These are phyloP conservation scores for Armadillidium nasatum DNA, from an alignment of 1,140 invertebrate genomes.

Conservation along the genomic window DNA sequence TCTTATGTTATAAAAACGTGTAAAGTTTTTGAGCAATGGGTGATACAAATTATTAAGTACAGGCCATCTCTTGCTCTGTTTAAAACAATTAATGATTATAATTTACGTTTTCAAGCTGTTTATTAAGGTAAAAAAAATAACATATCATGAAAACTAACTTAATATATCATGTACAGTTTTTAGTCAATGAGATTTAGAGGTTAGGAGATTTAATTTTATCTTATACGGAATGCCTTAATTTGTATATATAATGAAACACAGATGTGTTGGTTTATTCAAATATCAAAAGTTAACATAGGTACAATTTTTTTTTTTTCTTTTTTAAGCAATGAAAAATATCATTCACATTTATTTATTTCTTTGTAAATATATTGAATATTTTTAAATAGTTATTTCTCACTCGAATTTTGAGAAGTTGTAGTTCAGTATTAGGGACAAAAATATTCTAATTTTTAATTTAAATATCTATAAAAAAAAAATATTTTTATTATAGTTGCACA, in stretches of 20 bases:
- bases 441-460: neutral
- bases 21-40: too few relatives aligned
- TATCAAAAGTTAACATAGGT: constrained; percentile 3
- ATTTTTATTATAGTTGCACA: too few relatives aligned
- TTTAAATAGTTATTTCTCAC: neutral
- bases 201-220: neutral
- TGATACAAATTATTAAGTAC: too few relatives aligned
- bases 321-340: neutral
- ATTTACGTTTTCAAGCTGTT: too few relatives aligned
- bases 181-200: neutral
- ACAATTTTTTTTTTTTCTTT: neutral
- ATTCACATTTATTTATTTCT: constrained; percentile 3
- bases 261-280: neutral
- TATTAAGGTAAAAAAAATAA: neutral
- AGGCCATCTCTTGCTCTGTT: too few relatives aligned
- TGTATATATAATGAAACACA: constrained; percentile 11
- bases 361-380: neutral
- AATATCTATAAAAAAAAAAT: neutral
- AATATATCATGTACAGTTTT: constrained; percentile 1
- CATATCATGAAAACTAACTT: neutral
- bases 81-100: too few relatives aligned
- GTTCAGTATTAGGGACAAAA: neutral
- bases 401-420: neutral
- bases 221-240: constrained; percentile 4
- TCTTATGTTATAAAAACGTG: too few relatives aligned